Evolutionary conservation across 2,888 invertebrate genomes (phyloP), one percentile per base, ranked within the genome.

Genomic region (Argynnis bischoffii): DNA sequence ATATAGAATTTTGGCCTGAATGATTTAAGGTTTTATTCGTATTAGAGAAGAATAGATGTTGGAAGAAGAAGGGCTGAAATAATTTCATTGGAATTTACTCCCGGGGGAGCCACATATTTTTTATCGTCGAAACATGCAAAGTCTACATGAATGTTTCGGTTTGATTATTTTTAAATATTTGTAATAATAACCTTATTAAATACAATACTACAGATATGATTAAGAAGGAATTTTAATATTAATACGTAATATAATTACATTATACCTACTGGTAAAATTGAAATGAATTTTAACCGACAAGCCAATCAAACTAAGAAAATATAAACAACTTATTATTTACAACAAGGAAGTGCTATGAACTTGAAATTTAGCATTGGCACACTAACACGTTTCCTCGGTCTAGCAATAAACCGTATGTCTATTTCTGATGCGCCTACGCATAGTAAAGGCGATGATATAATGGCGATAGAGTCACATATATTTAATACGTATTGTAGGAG

Each of bases 311-410:
- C n/a, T 50, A 14, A 50, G 16, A 50, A 50, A 50, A n/a, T 50
- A 50, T 16, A 16, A 16, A 50, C 16, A 50, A 50, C 13, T 50
- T 50, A 16, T 50, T 26, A 11, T 50, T 61, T 15, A 35, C 15
- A 60, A 51, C 18, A 51, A 51, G 50, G 51, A 61, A 61, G 51
- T 21, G 6, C 2, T n/a, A 31, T 71, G 69, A 72, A 69, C 69
- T 70, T 72, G 70, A 69, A 64, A 55, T 55, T 46, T 51, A 65
- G n/a, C 56, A 70, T 66, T 69, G 69, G 56, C 66, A 71, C 65
- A 72, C 67, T 72, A 66, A 69, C 72, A 69, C 60, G 63, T 60
- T 72, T 70, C 88, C 89, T 87, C 86, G 88, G 81, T 79, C 66
- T 69, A 70, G 75, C 75, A 74, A 75, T 75, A 78, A 78, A 79